These are phyloP conservation scores for Leptosomus discolor DNA, from an alignment of 2,113 vertebrate species.

Conservation along the genomic window DNA sequence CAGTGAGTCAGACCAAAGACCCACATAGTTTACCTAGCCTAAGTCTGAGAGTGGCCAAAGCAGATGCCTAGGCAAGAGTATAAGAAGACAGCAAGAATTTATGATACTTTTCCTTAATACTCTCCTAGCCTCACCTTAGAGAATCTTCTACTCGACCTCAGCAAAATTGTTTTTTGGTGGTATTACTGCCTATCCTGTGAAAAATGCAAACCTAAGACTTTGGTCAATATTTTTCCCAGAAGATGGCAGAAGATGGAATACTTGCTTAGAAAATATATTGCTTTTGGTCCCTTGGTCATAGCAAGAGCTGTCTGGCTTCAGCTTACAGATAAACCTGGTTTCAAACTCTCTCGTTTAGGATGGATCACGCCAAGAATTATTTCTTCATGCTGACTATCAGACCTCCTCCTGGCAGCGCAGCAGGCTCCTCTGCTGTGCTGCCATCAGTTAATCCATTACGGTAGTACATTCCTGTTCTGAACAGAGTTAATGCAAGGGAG, in stretches of 20 bases:
- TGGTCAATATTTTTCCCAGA: neutral
- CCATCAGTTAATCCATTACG: conserved; percentile 4
- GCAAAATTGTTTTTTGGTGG: neutral
- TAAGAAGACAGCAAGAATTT: neutral
- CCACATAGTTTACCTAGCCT: neutral
- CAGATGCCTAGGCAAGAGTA: neutral
- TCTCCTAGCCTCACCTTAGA: neutral
- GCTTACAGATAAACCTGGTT: neutral
- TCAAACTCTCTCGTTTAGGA: neutral
- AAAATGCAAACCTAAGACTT: neutral
- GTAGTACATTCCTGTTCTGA: neutral
- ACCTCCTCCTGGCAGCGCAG: neutral
- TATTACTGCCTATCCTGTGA: neutral
- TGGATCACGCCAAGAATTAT: neutral
- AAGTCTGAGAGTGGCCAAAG: neutral
- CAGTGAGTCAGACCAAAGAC: neutral
- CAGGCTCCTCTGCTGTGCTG: neutral
- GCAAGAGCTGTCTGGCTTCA: neutral
- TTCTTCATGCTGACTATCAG: neutral
- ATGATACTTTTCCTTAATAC: neutral
- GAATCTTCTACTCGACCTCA: neutral
- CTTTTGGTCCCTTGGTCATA: neutral
- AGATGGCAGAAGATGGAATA: neutral
- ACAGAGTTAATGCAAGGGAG: neutral
- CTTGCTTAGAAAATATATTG: neutral